A percentile compares a stretch with the other conserved stretches of the same genome.
Evolutionary conservation across 2,888 invertebrate genomes (phyloP).

Genomic region (Agonopterix subpropinquella): DNA sequence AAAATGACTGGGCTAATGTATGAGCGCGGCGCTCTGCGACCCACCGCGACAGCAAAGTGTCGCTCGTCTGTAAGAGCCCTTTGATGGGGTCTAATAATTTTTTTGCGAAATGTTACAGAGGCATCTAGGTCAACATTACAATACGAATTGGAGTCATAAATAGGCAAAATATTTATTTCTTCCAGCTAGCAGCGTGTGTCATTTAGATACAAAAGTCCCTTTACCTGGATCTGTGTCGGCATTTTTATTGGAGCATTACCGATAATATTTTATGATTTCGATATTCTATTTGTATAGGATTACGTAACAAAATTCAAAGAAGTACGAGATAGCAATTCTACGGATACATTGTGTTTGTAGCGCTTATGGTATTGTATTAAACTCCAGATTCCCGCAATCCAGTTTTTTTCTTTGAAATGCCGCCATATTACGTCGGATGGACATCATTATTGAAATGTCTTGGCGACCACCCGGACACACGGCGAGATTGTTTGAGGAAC

Average conservation of each 20-base stretch:
- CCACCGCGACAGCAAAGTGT: too few species aligned
- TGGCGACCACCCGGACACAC: constrained; percentile 65
- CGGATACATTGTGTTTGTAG: constrained; percentile 22
- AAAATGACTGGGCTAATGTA: too few species aligned
- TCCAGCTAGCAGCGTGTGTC: too few species aligned
- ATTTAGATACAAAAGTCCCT: too few species aligned
- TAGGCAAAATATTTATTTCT: too few species aligned
- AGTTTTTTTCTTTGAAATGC: constrained; percentile 49
- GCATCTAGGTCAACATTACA: too few species aligned
- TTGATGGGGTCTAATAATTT: too few species aligned
- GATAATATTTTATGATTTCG: constrained; percentile 39
- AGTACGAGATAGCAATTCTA: constrained; percentile 24
- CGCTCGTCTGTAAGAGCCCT: too few species aligned
- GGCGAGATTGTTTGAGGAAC: constrained; percentile 36
- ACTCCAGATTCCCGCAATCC: constrained; percentile 45
- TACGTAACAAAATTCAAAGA: constrained; percentile 46
- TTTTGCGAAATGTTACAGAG: too few species aligned
- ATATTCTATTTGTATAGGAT: constrained; percentile 33
- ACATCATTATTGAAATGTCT: constrained; percentile 61
- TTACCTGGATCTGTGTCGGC: constrained; percentile 17
- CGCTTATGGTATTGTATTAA: constrained; percentile 46
- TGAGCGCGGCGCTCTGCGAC: too few species aligned
- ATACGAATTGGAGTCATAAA: too few species aligned
- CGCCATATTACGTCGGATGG: constrained; percentile 49
- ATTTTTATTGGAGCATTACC: constrained; percentile 30